These are phyloP conservation scores for Habrosyne pyritoides DNA, from an alignment of 2,888 invertebrate species.

Conservation along the genomic window DNA sequence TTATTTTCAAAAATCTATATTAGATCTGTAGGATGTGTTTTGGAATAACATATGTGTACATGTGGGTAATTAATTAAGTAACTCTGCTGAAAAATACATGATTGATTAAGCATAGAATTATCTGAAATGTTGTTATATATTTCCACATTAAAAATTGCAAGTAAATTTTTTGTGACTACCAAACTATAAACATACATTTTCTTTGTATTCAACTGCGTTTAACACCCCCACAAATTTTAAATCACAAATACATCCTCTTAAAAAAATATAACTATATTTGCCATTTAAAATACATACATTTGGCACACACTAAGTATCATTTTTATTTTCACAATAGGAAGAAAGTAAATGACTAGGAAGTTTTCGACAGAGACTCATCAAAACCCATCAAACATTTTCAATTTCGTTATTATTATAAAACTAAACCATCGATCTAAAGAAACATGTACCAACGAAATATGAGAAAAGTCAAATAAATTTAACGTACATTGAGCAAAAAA, in stretches of 20 bases:
- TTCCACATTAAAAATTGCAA: too few relatives aligned
- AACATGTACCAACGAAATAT: neutral
- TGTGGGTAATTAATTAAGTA: neutral
- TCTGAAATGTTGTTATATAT: too few relatives aligned
- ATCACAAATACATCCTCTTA: neutral
- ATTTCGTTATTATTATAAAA: neutral
- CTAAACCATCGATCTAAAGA: neutral
- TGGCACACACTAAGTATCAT: neutral
- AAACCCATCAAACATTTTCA: neutral
- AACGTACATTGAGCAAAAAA: neutral
- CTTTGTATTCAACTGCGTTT: too few relatives aligned
- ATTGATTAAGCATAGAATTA: too few relatives aligned
- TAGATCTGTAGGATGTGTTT: neutral
- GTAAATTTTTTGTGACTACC: too few relatives aligned
- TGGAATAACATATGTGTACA: neutral
- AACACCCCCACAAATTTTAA: too few relatives aligned
- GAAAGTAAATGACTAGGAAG: slow-evolving; percentile 40
- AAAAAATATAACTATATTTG: neutral
- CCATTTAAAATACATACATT: slow-evolving; percentile 3
- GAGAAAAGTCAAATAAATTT: neutral
- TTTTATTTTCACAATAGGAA: slow-evolving; percentile 5
- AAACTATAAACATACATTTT: too few relatives aligned
- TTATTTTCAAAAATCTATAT: neutral
- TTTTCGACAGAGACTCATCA: slow-evolving; percentile 7
- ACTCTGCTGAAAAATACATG: neutral